These are phyloP conservation scores for Drosophila bocqueti DNA, from an alignment of 1,140 invertebrate species.

Conservation along the genomic window DNA sequence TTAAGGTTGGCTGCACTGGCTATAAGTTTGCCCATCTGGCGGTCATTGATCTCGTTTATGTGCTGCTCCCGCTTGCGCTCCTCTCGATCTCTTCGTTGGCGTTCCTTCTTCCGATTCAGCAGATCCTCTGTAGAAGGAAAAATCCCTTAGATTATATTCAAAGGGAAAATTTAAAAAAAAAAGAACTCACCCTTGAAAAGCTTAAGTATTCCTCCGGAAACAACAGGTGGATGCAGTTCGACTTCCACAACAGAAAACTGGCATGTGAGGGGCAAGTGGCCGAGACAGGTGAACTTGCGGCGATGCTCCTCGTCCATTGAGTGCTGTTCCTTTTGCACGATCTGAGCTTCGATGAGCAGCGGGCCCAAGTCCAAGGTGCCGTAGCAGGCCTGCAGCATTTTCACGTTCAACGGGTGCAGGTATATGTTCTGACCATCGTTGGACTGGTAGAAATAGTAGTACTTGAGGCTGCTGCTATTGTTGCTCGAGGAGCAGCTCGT, in stretches of 20 bases:
- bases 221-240: slow-evolving; percentile 89
- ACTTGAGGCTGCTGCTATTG: slow-evolving; percentile 85
- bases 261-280: slow-evolving; percentile 95
- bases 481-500: slow-evolving; percentile 51
- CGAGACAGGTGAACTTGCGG: slow-evolving; percentile 91
- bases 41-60: slow-evolving; percentile 90
- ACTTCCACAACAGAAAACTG: slow-evolving; percentile 96
- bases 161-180: not conserved
- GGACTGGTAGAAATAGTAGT: slow-evolving; percentile 95
- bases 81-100: slow-evolving; percentile 88
- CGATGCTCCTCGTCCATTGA: slow-evolving; percentile 93
- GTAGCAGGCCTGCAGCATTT: slow-evolving; percentile 95
- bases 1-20: slow-evolving; percentile 86
- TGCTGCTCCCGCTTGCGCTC: slow-evolving; percentile 90
- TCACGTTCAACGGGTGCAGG: slow-evolving; percentile 95
- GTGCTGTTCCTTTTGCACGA: slow-evolving; percentile 93
- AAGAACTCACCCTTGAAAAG: slow-evolving; percentile 88
- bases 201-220: slow-evolving; percentile 89
- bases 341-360: slow-evolving; percentile 88
- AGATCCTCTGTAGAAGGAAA: slow-evolving; percentile 87
- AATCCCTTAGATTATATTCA: not conserved
- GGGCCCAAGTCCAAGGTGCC: slow-evolving; percentile 93
- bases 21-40: slow-evolving; percentile 88
- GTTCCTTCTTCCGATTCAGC: slow-evolving; percentile 87
- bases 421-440: slow-evolving; percentile 96